Percentiles rank a stretch among this genome's conserved stretches.
phyloP scores from a whole-genome alignment of 2,113 vertebrate species.

The Emydura subglobosa region DNA sequence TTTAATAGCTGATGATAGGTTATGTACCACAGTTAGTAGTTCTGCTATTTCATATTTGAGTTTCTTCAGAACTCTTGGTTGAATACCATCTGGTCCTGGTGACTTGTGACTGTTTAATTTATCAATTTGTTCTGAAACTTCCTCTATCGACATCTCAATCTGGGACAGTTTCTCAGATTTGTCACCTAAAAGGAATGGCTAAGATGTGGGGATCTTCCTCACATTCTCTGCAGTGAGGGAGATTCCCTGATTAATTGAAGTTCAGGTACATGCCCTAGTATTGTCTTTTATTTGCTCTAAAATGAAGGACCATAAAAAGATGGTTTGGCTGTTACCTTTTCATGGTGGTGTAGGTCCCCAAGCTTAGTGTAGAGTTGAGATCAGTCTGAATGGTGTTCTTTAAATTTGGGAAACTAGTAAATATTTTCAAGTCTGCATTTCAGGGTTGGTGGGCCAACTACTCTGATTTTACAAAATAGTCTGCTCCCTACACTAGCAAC shows the following conservation, averaged over 20 bases:
- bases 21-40: background rate
- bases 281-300: accelerated
- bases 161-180: background rate
- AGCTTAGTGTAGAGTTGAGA: background rate
- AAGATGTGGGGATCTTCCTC: background rate
- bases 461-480: background rate
- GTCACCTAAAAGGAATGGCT: background rate
- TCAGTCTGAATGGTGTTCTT: background rate
- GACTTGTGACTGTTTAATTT: background rate
- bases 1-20: background rate
- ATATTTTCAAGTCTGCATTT: background rate
- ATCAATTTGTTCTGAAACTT: background rate
- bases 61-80: background rate
- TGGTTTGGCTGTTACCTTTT: background rate
- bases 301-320: accelerated
- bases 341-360: background rate
- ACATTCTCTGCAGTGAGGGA: background rate
- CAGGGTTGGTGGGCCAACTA: background rate
- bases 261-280: background rate
- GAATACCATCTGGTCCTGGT: background rate
- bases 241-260: background rate
- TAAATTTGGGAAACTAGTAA: background rate
- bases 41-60: background rate
- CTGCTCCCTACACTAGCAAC: background rate
- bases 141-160: background rate